Evolutionary conservation across 2,888 invertebrate genomes (phyloP), one percentile per base, ranked within the genome.

Genomic region (Heliconius erato): DNA sequence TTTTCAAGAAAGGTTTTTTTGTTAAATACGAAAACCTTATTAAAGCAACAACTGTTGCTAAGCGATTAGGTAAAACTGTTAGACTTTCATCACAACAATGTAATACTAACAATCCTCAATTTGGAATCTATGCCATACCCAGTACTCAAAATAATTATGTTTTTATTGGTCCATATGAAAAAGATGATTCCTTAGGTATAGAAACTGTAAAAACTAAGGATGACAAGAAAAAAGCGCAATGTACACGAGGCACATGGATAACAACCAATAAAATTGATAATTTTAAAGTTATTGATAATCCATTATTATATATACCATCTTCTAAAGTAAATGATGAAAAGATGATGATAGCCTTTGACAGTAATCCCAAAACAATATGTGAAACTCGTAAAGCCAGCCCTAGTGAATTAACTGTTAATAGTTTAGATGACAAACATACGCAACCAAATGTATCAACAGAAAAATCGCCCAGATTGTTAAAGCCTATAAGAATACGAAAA

Each of bases 21-120:
- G 96, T 97, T 1, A 96, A 96, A 89, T 91, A 94, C 87, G 96
- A 94, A 82, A 95, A 96, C 87, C 92, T 97, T 85, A 86, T 94
- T 72, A 93, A 93, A 84, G 94, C 96, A 54, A 94, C 96, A 59
- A 91, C 92, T 84, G 94, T 96, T 69, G 96, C 97, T 14, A 91
- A 94, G 82, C 85, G 90, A n/a, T 91, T 93, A 26, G 89, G 91
- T 9, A 95, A 95, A 91, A 96, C 97, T 4, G 94, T 97, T 12
- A 90, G 95, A 84, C 88, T 96, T 78, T 95, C 93, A 67, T 91
- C 92, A 67, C 91, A 93, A 84, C 92, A 91, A 87, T 90, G 91
- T 49, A 90, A 89, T 67, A 87, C 87, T 72, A 85, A 85, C 65
- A 89, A 76, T 65, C 92, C 94, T 4, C 93, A 92, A 85, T 96